Evolutionary conservation across 2,113 vertebrate species (phyloP).

Genomic region (Aspiorhynchus laticeps): DNA sequence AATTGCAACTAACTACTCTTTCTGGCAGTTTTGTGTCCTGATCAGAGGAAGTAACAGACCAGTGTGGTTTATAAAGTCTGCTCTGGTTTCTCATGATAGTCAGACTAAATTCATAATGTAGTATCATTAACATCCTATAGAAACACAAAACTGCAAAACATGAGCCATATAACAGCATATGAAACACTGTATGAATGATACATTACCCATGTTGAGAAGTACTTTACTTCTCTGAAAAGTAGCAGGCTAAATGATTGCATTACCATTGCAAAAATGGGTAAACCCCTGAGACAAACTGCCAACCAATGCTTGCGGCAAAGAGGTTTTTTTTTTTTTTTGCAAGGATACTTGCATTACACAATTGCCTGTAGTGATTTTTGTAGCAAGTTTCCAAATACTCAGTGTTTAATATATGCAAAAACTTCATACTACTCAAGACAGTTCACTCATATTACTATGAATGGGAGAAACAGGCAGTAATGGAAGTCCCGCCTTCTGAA

Average conservation of each 20-base stretch:
- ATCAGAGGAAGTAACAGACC: not conserved
- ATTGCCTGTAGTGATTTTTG: too few species aligned
- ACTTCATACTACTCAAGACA: too few species aligned
- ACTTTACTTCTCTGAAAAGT: not conserved
- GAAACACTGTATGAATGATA: not conserved
- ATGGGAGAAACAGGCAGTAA: too few species aligned
- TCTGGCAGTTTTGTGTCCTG: not conserved
- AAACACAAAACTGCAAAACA: constrained; percentile 47
- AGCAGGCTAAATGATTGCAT: not conserved
- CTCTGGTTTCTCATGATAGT: not conserved
- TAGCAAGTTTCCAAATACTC: too few species aligned
- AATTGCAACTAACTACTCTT: not conserved
- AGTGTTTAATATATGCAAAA: not conserved
- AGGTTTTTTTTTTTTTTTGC: too few species aligned
- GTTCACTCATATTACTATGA: too few species aligned
- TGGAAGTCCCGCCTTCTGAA: too few species aligned
- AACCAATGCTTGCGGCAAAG: not conserved
- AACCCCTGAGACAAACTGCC: not conserved
- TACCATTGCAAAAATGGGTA: not conserved
- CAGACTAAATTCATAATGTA: not conserved
- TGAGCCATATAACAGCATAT: not conserved
- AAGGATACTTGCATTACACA: too few species aligned
- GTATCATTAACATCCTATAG: not conserved
- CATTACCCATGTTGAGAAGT: not conserved
- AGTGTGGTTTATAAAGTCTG: not conserved